Evolutionary conservation across 1,140 invertebrate genomes (phyloP), one percentile per base, ranked within the genome.

Genomic region (Trypoxylus dichotomus): DNA sequence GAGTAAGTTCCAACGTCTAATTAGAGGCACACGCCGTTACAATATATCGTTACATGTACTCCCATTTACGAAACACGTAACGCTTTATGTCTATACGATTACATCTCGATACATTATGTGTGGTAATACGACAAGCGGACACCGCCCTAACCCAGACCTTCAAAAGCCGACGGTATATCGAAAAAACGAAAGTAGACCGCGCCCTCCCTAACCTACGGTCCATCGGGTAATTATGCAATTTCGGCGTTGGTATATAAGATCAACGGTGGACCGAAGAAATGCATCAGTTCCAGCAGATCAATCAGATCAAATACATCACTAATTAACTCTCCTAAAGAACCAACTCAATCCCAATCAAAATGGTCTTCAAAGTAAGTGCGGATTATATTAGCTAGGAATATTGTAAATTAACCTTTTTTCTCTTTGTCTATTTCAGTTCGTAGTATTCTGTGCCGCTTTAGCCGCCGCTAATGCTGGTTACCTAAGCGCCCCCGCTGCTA

Each of bases 391-490:
- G 13, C 7, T 13, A 58, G 11, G 11, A 71, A 71, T 71, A 21
- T 1, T 71, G 3, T 5, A 1, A 32, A 27, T 71, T 71, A 24
- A 71, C 24, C 1, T 5, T 7, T 15, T 71, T 71, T n/a, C n/a
- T n/a, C n/a, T 27, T 58, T 58, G 74, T 78, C 24, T 77, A 37
- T 81, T 81, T 47, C 63, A 83, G 82, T 79, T 81, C 29, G 80
- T 84, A 58, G 78, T 84, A 27, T 77, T 84, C 32, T 79, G 81
- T 63, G 78, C 82, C 29, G 74, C 79, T 79, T 80, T 85, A 79
- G 83, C 82, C 76, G 83, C 79, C 75, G 83, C 81, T 71, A 83
- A 83, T 60, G 84, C 84, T 74, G 84, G 84, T 73, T 32, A 80
- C 10, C 63, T 21, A 8, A 58, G 60, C 10, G 43, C 54, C 73